Percentiles rank a stretch among this genome's conserved stretches.
Evolutionary conservation across 2,797 vertebrate species (phyloP).

Genomic region (Pelodytes ibericus): DNA sequence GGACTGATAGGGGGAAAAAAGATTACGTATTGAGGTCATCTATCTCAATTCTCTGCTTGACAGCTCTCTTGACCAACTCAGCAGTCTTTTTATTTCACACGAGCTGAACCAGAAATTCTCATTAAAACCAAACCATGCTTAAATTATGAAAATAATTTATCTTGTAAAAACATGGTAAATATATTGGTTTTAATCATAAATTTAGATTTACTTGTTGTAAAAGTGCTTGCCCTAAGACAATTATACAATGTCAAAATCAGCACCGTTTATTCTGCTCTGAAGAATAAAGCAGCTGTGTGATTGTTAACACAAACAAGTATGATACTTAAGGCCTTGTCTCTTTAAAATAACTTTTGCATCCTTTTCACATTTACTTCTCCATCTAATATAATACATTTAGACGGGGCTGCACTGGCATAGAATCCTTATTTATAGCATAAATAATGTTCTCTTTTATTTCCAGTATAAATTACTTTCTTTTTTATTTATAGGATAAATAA

Average conservation of each 20-base stretch:
- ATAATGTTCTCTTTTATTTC: no score
- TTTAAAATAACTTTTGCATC: background rate
- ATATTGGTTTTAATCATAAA: conserved; percentile 57
- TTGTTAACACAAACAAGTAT: background rate
- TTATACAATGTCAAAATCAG: conserved; percentile 45
- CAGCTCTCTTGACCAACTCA: conserved; percentile 52
- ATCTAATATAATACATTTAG: background rate
- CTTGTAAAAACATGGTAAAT: conserved; percentile 53
- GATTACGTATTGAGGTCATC: conserved; percentile 50
- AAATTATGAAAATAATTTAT: conserved; percentile 58
- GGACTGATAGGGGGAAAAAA: conserved; percentile 36
- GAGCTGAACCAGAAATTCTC: conserved; percentile 57
- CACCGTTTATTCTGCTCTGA: conserved; percentile 22
- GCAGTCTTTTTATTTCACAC: conserved; percentile 51
- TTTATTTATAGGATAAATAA: no score
- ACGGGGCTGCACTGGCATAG: background rate
- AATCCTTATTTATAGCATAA: no score
- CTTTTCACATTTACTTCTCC: conserved; percentile 69
- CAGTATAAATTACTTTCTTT: no score
- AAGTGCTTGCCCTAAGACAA: conserved; percentile 37
- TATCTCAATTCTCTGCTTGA: conserved; percentile 56
- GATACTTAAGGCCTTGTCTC: background rate
- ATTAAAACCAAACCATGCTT: conserved; percentile 52
- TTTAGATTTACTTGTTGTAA: conserved; percentile 49
- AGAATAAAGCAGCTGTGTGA: conserved; percentile 7